These are phyloP conservation scores for Timema podura DNA, from an alignment of 2,888 invertebrate species.

Conservation along the genomic window DNA sequence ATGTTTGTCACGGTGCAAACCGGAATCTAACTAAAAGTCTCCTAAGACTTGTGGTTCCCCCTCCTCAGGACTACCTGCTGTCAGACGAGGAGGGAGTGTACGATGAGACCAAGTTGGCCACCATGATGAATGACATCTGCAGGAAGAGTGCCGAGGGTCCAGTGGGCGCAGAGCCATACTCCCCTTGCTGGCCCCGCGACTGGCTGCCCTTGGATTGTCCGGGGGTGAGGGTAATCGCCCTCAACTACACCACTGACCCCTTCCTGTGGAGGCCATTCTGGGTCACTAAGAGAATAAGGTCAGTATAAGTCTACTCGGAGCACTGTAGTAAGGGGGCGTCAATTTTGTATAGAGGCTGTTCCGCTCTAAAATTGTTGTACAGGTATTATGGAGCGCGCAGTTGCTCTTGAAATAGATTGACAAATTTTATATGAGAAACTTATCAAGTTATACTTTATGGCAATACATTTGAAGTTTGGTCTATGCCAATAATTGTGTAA, in stretches of 20 bases:
- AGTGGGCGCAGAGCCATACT: slow-evolving; percentile 16
- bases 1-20: too few relatives aligned
- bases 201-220: slow-evolving; percentile 80
- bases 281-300: slow-evolving; percentile 63
- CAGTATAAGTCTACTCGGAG: slow-evolving; percentile 31
- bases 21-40: too few relatives aligned
- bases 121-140: slow-evolving; percentile 9
- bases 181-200: slow-evolving; percentile 76
- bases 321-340: too few relatives aligned
- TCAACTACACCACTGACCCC: slow-evolving; percentile 78
- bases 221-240: slow-evolving; percentile 68
- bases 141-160: background rate
- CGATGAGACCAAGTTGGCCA: background rate
- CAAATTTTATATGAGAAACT: too few relatives aligned
- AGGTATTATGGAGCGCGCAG: too few relatives aligned
- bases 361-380: too few relatives aligned
- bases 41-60: too few relatives aligned
- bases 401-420: too few relatives aligned
- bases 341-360: too few relatives aligned
- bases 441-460: too few relatives aligned
- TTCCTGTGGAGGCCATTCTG: slow-evolving; percentile 73
- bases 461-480: too few relatives aligned
- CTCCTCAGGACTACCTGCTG: background rate
- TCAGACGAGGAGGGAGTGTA: background rate
- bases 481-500: too few relatives aligned